These are phyloP conservation scores for Caracal caracal DNA, from an alignment of 2,113 vertebrate species.

Conservation along the genomic window DNA sequence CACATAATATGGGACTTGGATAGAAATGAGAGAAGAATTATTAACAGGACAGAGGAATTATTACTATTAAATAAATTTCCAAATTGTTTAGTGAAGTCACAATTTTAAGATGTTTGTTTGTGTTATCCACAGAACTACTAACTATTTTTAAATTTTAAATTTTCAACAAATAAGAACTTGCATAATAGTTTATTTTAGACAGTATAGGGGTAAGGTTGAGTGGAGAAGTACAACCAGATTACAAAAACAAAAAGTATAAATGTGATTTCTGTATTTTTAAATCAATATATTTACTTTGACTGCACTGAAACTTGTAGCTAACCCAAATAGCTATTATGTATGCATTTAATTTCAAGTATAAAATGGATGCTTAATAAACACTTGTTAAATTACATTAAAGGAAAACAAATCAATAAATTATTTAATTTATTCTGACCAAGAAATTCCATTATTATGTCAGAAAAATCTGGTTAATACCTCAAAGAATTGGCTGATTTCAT, in stretches of 20 bases:
- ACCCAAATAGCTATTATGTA: not conserved
- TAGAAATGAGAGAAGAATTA: not conserved
- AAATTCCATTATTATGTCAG: constrained; percentile 10
- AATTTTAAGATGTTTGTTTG: not conserved
- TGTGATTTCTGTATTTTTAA: constrained; percentile 22
- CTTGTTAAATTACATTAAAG: not conserved
- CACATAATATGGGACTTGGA: not conserved
- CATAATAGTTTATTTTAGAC: not conserved
- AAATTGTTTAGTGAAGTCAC: constrained; percentile 25
- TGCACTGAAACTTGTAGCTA: not conserved
- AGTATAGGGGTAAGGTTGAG: not conserved
- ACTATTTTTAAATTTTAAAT: not conserved
- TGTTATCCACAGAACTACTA: not conserved
- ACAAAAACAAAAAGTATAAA: not conserved
- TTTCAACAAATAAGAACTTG: not conserved
- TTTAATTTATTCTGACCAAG: not conserved
- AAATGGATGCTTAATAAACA: constrained; percentile 10
- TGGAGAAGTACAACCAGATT: not conserved
- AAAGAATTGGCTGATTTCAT: not conserved
- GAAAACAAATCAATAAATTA: not conserved
- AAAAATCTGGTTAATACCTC: not conserved
- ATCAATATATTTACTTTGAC: not conserved
- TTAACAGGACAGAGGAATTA: not conserved
- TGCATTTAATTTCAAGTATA: not conserved
- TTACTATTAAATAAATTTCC: not conserved